A percentile compares a stretch with the other conserved stretches of the same genome.
Evolutionary conservation across 2,888 invertebrate species (phyloP).

Genomic region (Cancer borealis): DNA sequence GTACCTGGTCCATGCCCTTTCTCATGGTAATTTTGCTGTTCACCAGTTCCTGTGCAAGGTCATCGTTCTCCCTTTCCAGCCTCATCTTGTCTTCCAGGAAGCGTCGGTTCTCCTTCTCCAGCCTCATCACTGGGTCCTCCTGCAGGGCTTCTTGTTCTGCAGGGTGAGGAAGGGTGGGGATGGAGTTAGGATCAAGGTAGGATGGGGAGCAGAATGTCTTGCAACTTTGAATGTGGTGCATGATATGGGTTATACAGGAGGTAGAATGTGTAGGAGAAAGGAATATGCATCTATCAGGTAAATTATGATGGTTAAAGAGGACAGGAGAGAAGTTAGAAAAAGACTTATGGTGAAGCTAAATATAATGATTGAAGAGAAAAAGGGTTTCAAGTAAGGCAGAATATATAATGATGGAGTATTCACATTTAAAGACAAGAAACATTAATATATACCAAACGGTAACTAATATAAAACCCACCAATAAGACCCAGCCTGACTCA

Average conservation of each 20-base stretch:
- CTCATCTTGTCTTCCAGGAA: constrained; percentile 82
- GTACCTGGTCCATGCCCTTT: constrained; percentile 79
- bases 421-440: too few relatives aligned
- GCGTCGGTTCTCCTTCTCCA: constrained; percentile 81
- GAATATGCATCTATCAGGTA: not conserved
- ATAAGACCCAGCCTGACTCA: too few relatives aligned
- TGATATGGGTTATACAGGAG: not conserved
- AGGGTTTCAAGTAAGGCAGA: not conserved
- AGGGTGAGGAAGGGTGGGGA: not conserved
- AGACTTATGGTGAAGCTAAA: not conserved
- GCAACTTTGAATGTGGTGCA: not conserved
- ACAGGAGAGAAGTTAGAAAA: not conserved
- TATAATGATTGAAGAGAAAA: not conserved
- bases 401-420: too few relatives aligned
- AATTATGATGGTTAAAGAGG: not conserved
- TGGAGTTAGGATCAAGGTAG: not conserved
- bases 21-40: constrained; percentile 81
- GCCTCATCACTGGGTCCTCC: constrained; percentile 79
- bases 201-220: not conserved
- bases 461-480: too few relatives aligned
- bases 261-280: not conserved
- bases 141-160: constrained; percentile 78
- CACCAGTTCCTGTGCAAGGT: constrained; percentile 83
- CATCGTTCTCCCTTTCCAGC: constrained; percentile 84
- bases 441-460: too few relatives aligned